Evolutionary conservation across 2,113 vertebrate genomes (phyloP), one percentile per base, ranked within the genome.

Genomic region (Cairina moschata): DNA sequence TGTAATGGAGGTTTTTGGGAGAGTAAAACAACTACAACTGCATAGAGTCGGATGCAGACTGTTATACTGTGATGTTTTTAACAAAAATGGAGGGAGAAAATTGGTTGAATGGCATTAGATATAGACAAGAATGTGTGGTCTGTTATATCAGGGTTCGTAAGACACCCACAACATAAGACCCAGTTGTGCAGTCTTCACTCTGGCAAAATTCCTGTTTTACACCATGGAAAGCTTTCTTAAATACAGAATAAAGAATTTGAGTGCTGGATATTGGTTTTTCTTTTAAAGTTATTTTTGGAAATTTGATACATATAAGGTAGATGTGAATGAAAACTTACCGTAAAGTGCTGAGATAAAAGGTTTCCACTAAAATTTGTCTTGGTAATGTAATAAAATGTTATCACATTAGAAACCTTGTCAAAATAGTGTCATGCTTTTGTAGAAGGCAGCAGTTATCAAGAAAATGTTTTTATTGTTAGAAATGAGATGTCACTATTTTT

Each of bases 281-380:
- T 91, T 86, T 92, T 48, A 68, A 81, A 63, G 50, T 54, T 95
- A n/a, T 77, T 79, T 88, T 83, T 78, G 11, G 38, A 73, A 36
- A 28, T 79, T 92, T 83, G 81, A 71, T 46, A 78, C 18, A 22
- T 12, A 34, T 48, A 79, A 73, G 22, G 31, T 40, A 83, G 8
- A 67, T 78, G 16, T 46, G 50, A 78, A 54, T 93, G 25, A 88
- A 91, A 90, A 81, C 77, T 83, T 66, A 46, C 66, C 44, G 66
- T 93, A 46, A 91, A 94, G 48, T 81, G 31, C 76, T 79, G 56
- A 71, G 55, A 82, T 78, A 87, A 93, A 92, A 93, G 38, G 38
- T 82, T 97, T 92, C 48, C 46, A 80, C 78, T 95, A 90, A 44
- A 88, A 93, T 93, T 93, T 95, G 28, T 77, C 65, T 88, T 72